Evolutionary conservation across 2,113 vertebrate species (phyloP).

Genomic region (Eretmochelys imbricata): DNA sequence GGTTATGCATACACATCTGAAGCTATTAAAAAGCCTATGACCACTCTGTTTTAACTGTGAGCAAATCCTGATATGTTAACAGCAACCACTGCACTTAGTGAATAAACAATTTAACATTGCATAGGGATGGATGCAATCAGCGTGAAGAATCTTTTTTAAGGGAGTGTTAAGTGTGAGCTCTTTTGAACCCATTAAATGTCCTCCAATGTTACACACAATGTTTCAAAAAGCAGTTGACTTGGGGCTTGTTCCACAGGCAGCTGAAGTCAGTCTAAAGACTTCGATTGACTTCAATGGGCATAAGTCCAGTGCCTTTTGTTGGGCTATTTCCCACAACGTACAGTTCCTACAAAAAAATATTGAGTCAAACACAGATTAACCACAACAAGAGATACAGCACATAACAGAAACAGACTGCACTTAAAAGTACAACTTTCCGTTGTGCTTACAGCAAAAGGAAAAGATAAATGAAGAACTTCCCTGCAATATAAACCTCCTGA

Average conservation of each 20-base stretch:
- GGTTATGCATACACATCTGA: background rate
- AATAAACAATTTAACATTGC: background rate
- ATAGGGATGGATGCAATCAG: background rate
- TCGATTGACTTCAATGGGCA: conserved; percentile 39
- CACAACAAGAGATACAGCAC: background rate
- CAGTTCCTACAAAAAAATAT: background rate
- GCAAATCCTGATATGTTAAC: background rate
- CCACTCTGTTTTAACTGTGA: background rate
- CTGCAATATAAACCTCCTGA: background rate
- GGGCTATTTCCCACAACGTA: conserved; percentile 44
- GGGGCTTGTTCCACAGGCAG: background rate
- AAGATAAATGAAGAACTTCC: conserved; percentile 15
- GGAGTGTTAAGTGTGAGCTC: conserved; percentile 40
- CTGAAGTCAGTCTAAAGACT: conserved; percentile 47
- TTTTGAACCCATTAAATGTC: conserved; percentile 52
- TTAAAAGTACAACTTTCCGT: background rate
- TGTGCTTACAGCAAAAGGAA: conserved; percentile 8
- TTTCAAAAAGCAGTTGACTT: conserved; percentile 45
- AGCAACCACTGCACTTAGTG: background rate
- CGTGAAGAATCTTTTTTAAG: conserved; percentile 26
- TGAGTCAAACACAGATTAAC: conserved; percentile 27
- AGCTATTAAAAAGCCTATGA: background rate
- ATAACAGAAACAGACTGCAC: background rate
- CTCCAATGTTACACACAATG: conserved; percentile 33
- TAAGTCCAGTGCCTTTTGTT: conserved; percentile 53